Evolutionary conservation across 1,140 invertebrate species (phyloP), one percentile per base, ranked within the genome.

Genomic region (Calephelis nemesis): DNA sequence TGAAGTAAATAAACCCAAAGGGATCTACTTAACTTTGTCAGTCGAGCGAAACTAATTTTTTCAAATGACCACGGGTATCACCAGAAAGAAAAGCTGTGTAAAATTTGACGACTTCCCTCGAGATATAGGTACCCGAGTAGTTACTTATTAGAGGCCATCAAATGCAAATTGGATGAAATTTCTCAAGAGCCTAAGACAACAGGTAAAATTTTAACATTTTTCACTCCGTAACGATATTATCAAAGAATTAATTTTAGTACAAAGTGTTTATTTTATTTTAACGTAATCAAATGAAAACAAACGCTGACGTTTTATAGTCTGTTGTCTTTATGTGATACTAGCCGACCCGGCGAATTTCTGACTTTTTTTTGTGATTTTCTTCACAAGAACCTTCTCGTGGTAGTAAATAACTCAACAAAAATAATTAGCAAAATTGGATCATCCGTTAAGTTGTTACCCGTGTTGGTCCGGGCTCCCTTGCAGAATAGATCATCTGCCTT

Each of bases 91-190:
- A 64, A 52, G 40, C 58, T 47, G 65, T 71, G 67, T 64, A 63
- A 71, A 71, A 68, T 71, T 63, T 71, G 65, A 64, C 63, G 66
- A 58, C 50, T 62, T 68, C 70, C 62, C 70, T 40, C 40, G 65
- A 68, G 65, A 68, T 71, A 63, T 71, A 60, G 45, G 62, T 50
- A 50, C 70, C n/a, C 58, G 30, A 60, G 70, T 68, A 71, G 65
- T 67, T 71, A 54, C 58, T 66, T 71, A 71, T 67, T 67, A 71
- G 58, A 52, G 67, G 62, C 63, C 63, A 50, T 52, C 63, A 71
- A 71, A 71, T 71, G 65, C 67, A 71, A 71, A 71, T 71, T 67
- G 69, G 69, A 65, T 67, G 70, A 60, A 50, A 62, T 67, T 67
- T 67, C 65, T 67, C 69, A 62, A 45, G 69, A 58, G 69, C 30